Evolutionary conservation across 2,888 invertebrate genomes (phyloP).

Genomic region (Phaonia tiefii): DNA sequence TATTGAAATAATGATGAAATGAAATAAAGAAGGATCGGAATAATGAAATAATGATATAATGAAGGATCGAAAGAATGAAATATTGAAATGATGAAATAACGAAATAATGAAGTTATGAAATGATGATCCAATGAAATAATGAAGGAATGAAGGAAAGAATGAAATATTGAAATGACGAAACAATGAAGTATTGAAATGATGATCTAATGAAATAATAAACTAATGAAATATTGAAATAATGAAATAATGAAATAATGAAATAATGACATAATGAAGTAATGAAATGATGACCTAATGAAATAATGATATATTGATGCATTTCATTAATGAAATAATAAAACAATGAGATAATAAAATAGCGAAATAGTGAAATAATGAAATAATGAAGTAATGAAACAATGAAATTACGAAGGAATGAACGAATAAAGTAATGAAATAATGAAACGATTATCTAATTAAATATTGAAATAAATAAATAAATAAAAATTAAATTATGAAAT

Average conservation of each 20-base stretch:
- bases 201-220: neutral
- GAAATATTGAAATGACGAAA: neutral
- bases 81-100: constrained; percentile 1
- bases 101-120: constrained; percentile 1
- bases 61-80: neutral
- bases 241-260: constrained; percentile 10
- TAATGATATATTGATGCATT: neutral
- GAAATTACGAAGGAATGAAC: neutral
- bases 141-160: neutral
- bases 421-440: neutral
- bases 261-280: constrained; percentile 1
- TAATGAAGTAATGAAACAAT: constrained; percentile 1
- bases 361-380: constrained; percentile 1
- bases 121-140: neutral
- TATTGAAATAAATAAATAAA: neutral
- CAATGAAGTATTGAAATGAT: neutral
- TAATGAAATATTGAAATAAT: constrained; percentile 4
- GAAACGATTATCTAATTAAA: neutral
- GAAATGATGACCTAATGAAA: neutral
- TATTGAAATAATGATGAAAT: neutral
- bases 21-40: neutral
- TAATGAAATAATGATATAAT: constrained; percentile 7
- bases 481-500: neutral
- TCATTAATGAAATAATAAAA: neutral
- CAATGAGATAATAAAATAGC: neutral